Evolutionary conservation across 2,797 vertebrate genomes (phyloP).

Genomic region (Argya squamiceps): DNA sequence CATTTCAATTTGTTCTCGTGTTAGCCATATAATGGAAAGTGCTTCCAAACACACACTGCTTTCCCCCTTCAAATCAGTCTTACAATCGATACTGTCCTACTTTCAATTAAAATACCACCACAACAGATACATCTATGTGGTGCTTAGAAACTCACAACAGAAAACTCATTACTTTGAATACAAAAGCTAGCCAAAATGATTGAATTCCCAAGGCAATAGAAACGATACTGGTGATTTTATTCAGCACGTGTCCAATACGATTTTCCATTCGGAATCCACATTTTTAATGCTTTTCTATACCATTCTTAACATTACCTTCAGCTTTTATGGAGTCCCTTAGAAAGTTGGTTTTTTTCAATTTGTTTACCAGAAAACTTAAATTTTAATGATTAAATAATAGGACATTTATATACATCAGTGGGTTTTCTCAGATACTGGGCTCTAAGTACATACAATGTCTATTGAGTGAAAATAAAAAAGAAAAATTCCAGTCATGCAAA

Average conservation of each 20-base stretch:
- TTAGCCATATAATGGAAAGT: background rate
- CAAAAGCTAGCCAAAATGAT: constrained; percentile 38
- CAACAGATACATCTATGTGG: background rate
- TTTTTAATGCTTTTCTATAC: constrained; percentile 52
- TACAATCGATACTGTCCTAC: background rate
- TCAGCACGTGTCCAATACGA: constrained; percentile 74
- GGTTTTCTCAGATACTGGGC: constrained; percentile 52
- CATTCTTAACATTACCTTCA: constrained; percentile 70
- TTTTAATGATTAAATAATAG: constrained; percentile 69
- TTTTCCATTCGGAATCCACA: constrained; percentile 74
- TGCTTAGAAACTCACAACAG: background rate
- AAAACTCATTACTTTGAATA: background rate
- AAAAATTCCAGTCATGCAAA: constrained; percentile 77
- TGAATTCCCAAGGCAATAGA: constrained; percentile 49
- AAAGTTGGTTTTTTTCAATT: constrained; percentile 63
- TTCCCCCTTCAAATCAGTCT: background rate
- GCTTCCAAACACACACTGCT: background rate
- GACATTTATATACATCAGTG: constrained; percentile 68
- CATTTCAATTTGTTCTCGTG: background rate
- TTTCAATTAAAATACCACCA: background rate
- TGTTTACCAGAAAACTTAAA: constrained; percentile 72
- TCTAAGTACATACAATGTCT: constrained; percentile 71
- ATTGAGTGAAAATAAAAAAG: constrained; percentile 54
- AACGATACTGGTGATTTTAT: constrained; percentile 79
- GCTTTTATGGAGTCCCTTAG: constrained; percentile 68